Base-by-base conservation (phyloP, 1,140 invertebrate species). In the Octopus bimaculoides region DNA sequence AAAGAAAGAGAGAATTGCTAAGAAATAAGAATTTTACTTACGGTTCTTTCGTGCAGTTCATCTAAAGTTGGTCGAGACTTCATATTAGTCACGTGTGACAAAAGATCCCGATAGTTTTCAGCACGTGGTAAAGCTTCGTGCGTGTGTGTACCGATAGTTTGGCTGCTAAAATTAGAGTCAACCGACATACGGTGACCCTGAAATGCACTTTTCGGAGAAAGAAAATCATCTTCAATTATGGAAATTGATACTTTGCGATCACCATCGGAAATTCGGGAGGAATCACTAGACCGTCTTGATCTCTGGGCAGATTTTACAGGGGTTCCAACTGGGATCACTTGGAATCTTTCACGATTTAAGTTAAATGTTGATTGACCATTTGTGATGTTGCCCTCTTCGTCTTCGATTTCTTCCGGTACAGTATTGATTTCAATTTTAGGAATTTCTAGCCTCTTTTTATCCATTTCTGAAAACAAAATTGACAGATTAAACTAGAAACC, bases 81-180 rank as follows among this genome's bases (percentile, higher is more conserved):
- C 26, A 82, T 77, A 17, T 94, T 95, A 86, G 96, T 95, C 75
- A 97, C 93, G 3, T 91, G 82, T 9, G 95, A 95, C 92, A 96
- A 92, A 80, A 97, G 94, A 88, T 97, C 96, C 77, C 96, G 93
- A 90, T 98, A 98, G 91, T 97, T 96, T 87, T 98, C 96, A 85
- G 96, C 89, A 61, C 96, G 91, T 5, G 96, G 96, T 74, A 98
- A 88, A 4, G 96, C 95, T 91, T 98, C 97, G 14, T 96, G 91
- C 0, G 96, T 97, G 87, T 97, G 94, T 86, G 80, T 79, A 26
- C 75, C 53, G 55, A 66, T 61, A 14, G 77, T 55, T 14, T 74
- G 71, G 17, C 69, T 26, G 52, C 75, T 61, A 76, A 79, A 54
- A n/a, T 77, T 71, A 56, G 77, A 54, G 54, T 80, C 66, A n/a